Evolutionary conservation across 2,113 vertebrate species (phyloP).

Genomic region (Zootoca vivipara): DNA sequence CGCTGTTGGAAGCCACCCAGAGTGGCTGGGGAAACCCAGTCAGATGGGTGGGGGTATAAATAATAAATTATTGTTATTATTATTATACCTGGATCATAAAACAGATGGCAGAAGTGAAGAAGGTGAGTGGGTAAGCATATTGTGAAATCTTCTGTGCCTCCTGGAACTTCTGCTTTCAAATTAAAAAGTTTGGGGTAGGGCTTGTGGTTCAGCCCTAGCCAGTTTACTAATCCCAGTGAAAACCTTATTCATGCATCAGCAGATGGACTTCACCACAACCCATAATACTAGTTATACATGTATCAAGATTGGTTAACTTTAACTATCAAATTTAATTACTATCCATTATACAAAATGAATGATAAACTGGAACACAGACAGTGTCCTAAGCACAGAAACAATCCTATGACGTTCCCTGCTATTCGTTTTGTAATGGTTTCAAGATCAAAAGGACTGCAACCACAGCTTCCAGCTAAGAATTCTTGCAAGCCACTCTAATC

Average conservation of each 20-base stretch:
- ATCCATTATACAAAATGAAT: neutral
- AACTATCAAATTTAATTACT: neutral
- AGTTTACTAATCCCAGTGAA: neutral
- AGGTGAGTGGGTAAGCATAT: neutral
- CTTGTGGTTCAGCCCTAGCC: neutral
- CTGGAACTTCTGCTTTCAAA: neutral
- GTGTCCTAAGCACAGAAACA: neutral
- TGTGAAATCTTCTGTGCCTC: too few species aligned
- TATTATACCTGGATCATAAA: neutral
- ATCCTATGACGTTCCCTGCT: neutral
- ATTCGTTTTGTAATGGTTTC: neutral
- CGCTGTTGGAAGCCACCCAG: too few species aligned
- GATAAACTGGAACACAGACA: neutral
- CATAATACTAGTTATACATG: neutral
- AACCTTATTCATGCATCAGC: neutral
- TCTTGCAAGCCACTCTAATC: neutral
- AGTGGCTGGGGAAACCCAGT: too few species aligned
- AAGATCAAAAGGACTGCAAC: neutral
- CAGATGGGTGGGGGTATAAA: too few species aligned
- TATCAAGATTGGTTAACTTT: neutral
- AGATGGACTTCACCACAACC: neutral
- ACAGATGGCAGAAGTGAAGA: neutral
- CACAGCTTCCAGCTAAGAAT: neutral
- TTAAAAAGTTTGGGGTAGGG: neutral
- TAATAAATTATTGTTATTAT: too few species aligned